phyloP scores from a whole-genome alignment of 1,140 invertebrate species.

The Drosophila burlai region DNA sequence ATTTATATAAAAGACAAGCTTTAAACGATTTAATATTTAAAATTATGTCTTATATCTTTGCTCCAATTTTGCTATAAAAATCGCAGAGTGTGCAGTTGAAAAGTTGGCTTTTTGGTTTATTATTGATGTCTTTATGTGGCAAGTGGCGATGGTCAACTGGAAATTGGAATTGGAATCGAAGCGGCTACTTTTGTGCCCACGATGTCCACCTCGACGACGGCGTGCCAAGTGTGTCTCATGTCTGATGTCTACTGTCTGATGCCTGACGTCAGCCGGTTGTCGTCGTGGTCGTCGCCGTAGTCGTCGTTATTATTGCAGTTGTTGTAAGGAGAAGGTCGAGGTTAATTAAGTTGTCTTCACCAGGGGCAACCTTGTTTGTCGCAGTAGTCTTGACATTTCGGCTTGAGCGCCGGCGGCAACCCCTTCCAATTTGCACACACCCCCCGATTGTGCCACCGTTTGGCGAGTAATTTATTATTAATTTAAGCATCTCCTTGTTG shows the following conservation, averaged over 20 bases:
- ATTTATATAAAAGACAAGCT: no score
- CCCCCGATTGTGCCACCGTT: not conserved
- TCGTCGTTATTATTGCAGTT: slow-evolving; percentile 30
- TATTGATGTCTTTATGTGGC: slow-evolving; percentile 78
- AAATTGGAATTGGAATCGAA: slow-evolving; percentile 58
- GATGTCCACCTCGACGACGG: slow-evolving; percentile 21
- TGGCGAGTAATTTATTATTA: slow-evolving; percentile 69
- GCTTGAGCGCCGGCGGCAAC: slow-evolving; percentile 21
- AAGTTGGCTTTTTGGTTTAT: slow-evolving; percentile 48
- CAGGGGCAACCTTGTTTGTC: slow-evolving; percentile 67
- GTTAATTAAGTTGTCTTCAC: slow-evolving; percentile 84
- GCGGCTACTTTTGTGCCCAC: slow-evolving; percentile 34
- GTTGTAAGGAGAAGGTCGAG: slow-evolving; percentile 77
- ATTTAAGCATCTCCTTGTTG: slow-evolving; percentile 48
- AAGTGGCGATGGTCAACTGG: slow-evolving; percentile 70
- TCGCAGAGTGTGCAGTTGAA: slow-evolving; percentile 19
- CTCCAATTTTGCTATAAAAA: no score
- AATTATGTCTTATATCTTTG: no score
- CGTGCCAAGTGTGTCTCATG: not conserved
- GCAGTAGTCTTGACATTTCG: slow-evolving; percentile 76
- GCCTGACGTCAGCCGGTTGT: slow-evolving; percentile 67
- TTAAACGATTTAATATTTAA: no score
- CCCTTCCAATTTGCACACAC: slow-evolving; percentile 7
- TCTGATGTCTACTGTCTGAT: slow-evolving; percentile 1
- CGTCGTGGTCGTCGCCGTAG: slow-evolving; percentile 5